A percentile compares a stretch with the other conserved stretches of the same genome.
Evolutionary conservation across 2,797 vertebrate species (phyloP).

Genomic region (Pipistrellus pygmaeus): DNA sequence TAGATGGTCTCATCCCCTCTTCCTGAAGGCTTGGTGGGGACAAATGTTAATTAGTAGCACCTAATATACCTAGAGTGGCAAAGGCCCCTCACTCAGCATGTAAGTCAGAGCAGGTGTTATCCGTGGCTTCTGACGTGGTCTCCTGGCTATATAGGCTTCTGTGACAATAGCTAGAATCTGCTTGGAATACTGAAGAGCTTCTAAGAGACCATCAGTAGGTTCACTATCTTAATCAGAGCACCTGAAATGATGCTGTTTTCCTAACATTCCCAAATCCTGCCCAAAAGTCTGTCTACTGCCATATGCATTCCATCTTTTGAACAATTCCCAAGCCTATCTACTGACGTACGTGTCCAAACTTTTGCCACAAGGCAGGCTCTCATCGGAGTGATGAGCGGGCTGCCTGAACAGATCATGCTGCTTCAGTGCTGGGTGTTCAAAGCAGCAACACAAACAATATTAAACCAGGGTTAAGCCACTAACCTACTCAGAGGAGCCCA

Average conservation of each 20-base stretch:
- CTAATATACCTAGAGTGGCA: no score
- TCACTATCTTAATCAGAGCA: background rate
- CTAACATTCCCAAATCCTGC: background rate
- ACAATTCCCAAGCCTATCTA: no score
- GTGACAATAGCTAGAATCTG: background rate
- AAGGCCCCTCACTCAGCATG: no score
- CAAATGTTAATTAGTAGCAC: no score
- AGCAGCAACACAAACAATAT: background rate
- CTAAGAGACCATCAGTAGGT: background rate
- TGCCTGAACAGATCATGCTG: background rate
- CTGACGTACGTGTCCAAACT: no score
- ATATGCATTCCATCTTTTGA: no score
- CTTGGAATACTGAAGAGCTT: background rate
- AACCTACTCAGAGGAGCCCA: background rate
- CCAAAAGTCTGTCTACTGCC: background rate
- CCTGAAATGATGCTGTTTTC: background rate
- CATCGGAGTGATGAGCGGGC: background rate
- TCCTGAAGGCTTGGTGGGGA: no score
- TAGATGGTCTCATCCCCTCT: no score
- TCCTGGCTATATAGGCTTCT: background rate
- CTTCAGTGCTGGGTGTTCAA: background rate
- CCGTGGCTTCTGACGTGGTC: no score
- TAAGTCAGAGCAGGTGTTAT: no score
- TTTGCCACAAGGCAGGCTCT: background rate
- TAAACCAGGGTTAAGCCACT: background rate